Conservation (phyloP, 2,888 invertebrate species). For the Brenthis hecate region DNA sequence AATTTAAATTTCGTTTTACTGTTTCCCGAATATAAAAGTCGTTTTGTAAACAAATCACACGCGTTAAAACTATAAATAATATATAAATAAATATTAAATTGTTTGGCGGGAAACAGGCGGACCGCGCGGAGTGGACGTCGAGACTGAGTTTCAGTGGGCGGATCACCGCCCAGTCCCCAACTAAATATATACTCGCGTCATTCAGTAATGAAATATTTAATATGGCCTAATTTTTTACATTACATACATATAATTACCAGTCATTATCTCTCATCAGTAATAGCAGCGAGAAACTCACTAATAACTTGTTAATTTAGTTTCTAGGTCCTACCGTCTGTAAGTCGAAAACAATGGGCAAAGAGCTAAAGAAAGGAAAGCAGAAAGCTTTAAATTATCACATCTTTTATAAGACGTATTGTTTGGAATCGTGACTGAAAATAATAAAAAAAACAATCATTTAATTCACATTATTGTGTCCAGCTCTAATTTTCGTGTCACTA, state of each 20-base stretch:
- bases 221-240: conserved; percentile 42
- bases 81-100: conserved; percentile 42
- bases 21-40: conserved; percentile 55
- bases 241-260: not conserved
- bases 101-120: conserved; percentile 71
- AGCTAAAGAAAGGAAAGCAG: not conserved
- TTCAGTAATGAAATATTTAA: conserved; percentile 60
- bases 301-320: not conserved
- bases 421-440: not conserved
- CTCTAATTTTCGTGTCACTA: conserved; percentile 1
- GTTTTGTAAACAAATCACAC: conserved; percentile 47
- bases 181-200: conserved; percentile 60
- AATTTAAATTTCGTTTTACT: conserved; percentile 53
- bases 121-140: conserved; percentile 83
- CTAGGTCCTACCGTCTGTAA: not conserved
- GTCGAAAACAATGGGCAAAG: not conserved
- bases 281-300: not conserved
- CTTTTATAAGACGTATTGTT: conserved; percentile 6
- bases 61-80: conserved; percentile 41
- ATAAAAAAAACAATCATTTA: conserved; percentile 9
- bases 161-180: conserved; percentile 60
- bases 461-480: not conserved
- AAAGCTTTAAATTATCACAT: not conserved
- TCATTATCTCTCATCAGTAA: not conserved
- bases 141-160: conserved; percentile 80